A percentile compares a stretch with the other conserved stretches of the same genome.
These are phyloP conservation scores for Cenopis cana DNA, from an alignment of 2,888 invertebrate genomes.

Conservation along the genomic window DNA sequence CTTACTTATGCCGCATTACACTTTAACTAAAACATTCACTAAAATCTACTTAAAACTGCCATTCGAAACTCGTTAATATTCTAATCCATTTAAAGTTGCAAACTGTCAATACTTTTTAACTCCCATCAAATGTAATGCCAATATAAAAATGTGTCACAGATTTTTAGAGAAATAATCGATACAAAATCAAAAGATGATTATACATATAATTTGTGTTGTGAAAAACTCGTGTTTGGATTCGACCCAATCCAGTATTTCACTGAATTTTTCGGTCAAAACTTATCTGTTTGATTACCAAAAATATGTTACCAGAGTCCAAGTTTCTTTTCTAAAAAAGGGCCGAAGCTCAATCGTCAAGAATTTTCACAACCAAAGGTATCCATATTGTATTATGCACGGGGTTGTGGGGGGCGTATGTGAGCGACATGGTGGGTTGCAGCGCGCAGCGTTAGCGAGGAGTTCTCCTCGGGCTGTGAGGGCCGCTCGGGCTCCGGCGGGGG, in stretches of 20 bases:
- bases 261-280: background rate
- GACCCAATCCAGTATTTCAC: background rate
- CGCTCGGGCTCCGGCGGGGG: slow-evolving; percentile 92
- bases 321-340: background rate
- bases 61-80: background rate
- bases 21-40: background rate
- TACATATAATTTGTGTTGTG: slow-evolving; percentile 10
- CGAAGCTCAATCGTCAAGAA: slow-evolving; percentile 9
- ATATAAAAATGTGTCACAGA: background rate
- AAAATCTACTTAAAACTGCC: background rate
- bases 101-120: background rate
- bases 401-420: slow-evolving; percentile 70
- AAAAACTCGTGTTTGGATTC: slow-evolving; percentile 21
- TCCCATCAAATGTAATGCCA: background rate
- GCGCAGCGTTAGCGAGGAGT: slow-evolving; percentile 98
- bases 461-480: slow-evolving; percentile 97
- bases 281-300: background rate
- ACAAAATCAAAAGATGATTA: background rate
- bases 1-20: background rate
- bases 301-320: background rate
- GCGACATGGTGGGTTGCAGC: slow-evolving; percentile 87
- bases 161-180: background rate
- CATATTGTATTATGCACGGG: slow-evolving; percentile 46
- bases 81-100: background rate
- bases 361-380: slow-evolving; percentile 30